phyloP scores from a whole-genome alignment of 2,797 vertebrate species.

The Propithecus deckenii region DNA sequence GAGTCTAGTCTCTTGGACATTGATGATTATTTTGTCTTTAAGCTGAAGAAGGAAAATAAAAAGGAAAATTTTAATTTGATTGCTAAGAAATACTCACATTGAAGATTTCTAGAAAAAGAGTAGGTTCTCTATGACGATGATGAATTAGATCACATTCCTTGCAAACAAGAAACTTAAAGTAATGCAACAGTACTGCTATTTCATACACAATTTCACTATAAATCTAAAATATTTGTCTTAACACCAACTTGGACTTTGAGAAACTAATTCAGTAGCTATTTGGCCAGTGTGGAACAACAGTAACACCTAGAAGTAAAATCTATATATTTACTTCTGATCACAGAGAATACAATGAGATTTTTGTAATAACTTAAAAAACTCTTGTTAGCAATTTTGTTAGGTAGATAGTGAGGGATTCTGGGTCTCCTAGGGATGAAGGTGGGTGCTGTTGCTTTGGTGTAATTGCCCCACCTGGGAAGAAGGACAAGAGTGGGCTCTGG shows the following conservation, averaged over 20 bases:
- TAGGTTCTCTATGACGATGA: neutral
- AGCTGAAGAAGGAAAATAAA: neutral
- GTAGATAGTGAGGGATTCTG: too few relatives aligned
- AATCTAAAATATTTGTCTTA: neutral
- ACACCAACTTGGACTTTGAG: neutral
- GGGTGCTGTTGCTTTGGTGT: too few relatives aligned
- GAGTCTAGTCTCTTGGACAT: neutral
- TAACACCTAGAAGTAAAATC: neutral
- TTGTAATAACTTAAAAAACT: neutral
- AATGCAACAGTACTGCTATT: neutral
- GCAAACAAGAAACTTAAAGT: neutral
- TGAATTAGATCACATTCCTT: neutral
- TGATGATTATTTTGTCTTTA: neutral
- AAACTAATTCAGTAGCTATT: neutral
- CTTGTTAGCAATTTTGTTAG: neutral
- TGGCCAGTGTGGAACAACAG: neutral
- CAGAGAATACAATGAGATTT: neutral
- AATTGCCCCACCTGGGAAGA: too few relatives aligned
- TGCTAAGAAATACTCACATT: neutral
- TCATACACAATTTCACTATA: neutral
- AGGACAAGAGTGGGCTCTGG: too few relatives aligned
- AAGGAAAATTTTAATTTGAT: neutral
- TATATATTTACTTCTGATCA: neutral
- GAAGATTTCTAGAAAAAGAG: neutral
- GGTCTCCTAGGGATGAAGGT: too few relatives aligned